Evolutionary conservation across 2,797 vertebrate genomes (phyloP).

Genomic region (Ceyx erithaca): DNA sequence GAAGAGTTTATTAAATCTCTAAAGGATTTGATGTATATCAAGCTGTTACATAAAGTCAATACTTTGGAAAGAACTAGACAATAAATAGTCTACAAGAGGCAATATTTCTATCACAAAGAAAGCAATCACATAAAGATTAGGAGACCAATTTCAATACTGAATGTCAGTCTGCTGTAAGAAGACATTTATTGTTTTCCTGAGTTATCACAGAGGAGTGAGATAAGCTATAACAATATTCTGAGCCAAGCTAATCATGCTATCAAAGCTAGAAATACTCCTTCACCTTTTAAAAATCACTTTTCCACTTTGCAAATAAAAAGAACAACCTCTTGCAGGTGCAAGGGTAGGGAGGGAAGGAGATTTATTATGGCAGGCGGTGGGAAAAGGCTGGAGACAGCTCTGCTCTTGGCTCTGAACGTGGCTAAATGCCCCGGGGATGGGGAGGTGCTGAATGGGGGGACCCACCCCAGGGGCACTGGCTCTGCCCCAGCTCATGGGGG

Average conservation of each 20-base stretch:
- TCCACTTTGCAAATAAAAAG: slow-evolving; percentile 8
- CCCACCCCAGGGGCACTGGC: not conserved
- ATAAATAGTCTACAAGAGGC: slow-evolving; percentile 81
- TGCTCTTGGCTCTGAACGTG: rapidly evolving
- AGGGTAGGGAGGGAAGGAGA: not conserved
- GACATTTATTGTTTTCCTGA: slow-evolving; percentile 76
- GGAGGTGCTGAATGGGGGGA: rapidly evolving
- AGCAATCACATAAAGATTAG: slow-evolving; percentile 86
- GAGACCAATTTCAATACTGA: slow-evolving; percentile 80
- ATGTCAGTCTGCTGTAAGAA: slow-evolving; percentile 62
- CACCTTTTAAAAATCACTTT: slow-evolving; percentile 42
- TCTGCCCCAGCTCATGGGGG: rapidly evolving
- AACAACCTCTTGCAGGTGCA: not conserved
- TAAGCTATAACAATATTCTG: slow-evolving; percentile 34
- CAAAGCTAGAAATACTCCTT: slow-evolving; percentile 11
- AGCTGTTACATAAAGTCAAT: slow-evolving; percentile 86
- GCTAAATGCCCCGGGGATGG: rapidly evolving
- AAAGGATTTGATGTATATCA: slow-evolving; percentile 85
- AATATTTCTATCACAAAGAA: slow-evolving; percentile 83
- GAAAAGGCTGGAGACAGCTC: not conserved
- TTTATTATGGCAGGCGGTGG: rapidly evolving
- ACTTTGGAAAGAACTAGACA: slow-evolving; percentile 82
- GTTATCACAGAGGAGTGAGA: slow-evolving; percentile 48
- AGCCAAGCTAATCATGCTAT: slow-evolving; percentile 45
- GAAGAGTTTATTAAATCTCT: slow-evolving; percentile 84